Conservation (phyloP, 2,113 vertebrate genomes). For the Blennius ocellaris region DNA sequence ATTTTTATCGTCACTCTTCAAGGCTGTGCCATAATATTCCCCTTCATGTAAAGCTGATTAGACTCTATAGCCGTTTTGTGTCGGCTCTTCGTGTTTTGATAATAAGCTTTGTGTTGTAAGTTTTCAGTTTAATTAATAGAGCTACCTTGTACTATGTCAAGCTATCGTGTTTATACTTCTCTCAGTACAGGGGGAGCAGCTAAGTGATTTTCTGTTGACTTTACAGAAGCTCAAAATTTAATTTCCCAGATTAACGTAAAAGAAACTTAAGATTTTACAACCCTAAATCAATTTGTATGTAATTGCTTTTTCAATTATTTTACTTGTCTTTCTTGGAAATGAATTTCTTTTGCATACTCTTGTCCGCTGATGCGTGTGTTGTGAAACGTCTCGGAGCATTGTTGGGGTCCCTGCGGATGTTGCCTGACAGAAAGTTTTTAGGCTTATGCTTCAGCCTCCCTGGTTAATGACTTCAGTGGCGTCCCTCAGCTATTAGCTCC, state of each 20-base stretch:
- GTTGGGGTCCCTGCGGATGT: conserved; percentile 50
- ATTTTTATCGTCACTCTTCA: no score
- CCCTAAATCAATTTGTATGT: conserved; percentile 45
- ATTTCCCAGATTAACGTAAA: conserved; percentile 47
- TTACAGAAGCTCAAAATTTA: conserved; percentile 26
- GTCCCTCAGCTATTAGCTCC: conserved; percentile 75
- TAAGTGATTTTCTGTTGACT: conserved; percentile 16
- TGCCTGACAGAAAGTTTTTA: conserved; percentile 57
- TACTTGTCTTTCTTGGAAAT: conserved; percentile 50
- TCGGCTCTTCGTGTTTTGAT: conserved; percentile 7
- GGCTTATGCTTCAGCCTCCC: conserved; percentile 58
- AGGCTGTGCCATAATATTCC: no score
- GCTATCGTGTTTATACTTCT: conserved; percentile 19
- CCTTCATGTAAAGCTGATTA: no score
- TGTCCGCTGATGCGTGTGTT: conserved; percentile 46
- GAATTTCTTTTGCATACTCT: conserved; percentile 63
- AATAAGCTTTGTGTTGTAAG: conserved; percentile 9
- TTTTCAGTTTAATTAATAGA: conserved; percentile 36
- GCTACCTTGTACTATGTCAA: background rate
- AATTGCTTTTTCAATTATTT: conserved; percentile 49
- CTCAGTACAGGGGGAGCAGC: background rate
- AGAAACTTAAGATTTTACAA: conserved; percentile 30
- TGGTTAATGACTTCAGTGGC: conserved; percentile 73
- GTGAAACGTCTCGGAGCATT: conserved; percentile 52
- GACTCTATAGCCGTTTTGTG: background rate